These are phyloP conservation scores for Urocynchramus pylzowi DNA, from an alignment of 2,113 vertebrate species.

Conservation along the genomic window DNA sequence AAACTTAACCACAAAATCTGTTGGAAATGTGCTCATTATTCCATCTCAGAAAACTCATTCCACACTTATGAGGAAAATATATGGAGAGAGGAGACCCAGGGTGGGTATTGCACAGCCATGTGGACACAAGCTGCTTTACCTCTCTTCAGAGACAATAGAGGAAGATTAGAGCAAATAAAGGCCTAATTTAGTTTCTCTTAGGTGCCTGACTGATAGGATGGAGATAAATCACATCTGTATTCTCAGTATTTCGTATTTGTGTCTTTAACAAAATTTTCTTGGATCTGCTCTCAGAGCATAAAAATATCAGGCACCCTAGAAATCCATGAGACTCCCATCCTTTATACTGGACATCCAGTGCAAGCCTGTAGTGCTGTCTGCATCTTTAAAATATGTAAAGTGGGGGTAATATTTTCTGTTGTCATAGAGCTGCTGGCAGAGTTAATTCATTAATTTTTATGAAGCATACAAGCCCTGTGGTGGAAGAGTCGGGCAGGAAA, in stretches of 20 bases:
- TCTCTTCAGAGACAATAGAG: not conserved
- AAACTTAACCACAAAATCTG: not conserved
- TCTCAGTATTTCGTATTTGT: not conserved
- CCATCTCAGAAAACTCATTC: not conserved
- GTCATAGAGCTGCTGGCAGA: not conserved
- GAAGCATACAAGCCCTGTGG: not conserved
- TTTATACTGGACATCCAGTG: not conserved
- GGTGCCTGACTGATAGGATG: not conserved
- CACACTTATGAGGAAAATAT: not conserved
- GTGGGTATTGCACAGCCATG: not conserved
- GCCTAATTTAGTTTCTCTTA: not conserved
- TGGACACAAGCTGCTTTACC: not conserved
- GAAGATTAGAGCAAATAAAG: not conserved
- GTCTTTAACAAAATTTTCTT: not conserved
- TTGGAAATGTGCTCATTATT: not conserved
- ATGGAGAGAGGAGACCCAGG: not conserved
- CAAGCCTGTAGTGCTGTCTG: not conserved
- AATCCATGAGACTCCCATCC: not conserved
- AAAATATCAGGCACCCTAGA: not conserved
- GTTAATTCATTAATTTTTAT: constrained; percentile 6
- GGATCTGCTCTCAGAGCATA: not conserved
- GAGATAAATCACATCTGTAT: not conserved
- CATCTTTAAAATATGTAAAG: not conserved
- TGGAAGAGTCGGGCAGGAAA: not conserved
- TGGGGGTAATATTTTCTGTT: not conserved